These are phyloP conservation scores for Mythimna albipuncta DNA, from an alignment of 2,888 invertebrate genomes.

Conservation along the genomic window DNA sequence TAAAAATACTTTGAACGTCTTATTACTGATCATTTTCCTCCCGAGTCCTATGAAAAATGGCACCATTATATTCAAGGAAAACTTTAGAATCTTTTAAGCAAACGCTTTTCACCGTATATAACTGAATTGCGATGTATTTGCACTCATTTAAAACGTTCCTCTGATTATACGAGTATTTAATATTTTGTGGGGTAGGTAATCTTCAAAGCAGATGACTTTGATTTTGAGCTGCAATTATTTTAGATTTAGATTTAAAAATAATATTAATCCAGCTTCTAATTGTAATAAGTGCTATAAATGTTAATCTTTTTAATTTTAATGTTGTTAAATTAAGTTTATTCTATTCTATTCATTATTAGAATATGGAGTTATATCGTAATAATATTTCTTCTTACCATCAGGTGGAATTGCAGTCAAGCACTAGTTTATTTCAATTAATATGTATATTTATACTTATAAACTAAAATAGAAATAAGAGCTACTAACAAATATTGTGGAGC, in stretches of 20 bases:
- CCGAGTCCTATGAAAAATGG: slow-evolving; percentile 61
- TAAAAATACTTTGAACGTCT: slow-evolving; percentile 51
- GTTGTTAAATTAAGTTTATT: too few relatives aligned
- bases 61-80: slow-evolving; percentile 55
- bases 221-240: background rate
- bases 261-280: too few relatives aligned
- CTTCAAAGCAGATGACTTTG: slow-evolving; percentile 1
- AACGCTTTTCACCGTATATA: slow-evolving; percentile 59
- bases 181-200: slow-evolving; percentile 17
- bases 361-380: too few relatives aligned
- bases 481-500: too few relatives aligned
- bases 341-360: too few relatives aligned
- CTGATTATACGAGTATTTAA: slow-evolving; percentile 6
- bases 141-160: slow-evolving; percentile 39
- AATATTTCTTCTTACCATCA: too few relatives aligned
- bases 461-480: too few relatives aligned
- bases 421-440: too few relatives aligned
- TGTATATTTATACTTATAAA: too few relatives aligned
- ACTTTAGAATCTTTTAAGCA: slow-evolving; percentile 37
- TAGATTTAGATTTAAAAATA: background rate
- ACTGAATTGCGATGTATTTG: slow-evolving; percentile 47
- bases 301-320: too few relatives aligned
- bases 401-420: too few relatives aligned
- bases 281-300: too few relatives aligned
- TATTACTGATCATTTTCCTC: slow-evolving; percentile 60